Percentiles rank a stretch among this genome's conserved stretches.
These are phyloP conservation scores for Petrocephalus zakoni DNA, from an alignment of 2,113 vertebrate genomes.

Conservation along the genomic window DNA sequence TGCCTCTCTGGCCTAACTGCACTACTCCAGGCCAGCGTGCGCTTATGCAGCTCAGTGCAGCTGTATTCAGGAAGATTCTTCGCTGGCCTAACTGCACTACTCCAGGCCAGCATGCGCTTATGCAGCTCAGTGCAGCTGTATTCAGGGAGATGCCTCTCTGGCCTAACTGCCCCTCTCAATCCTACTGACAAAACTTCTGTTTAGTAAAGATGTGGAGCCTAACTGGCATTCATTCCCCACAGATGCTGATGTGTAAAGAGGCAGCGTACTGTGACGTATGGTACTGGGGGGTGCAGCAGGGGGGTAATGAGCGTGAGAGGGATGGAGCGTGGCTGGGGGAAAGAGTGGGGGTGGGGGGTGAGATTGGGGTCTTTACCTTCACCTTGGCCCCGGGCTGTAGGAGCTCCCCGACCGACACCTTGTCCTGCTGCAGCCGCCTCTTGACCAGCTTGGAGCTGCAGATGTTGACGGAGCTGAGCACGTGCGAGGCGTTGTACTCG, in stretches of 20 bases:
- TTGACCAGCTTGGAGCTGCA: conserved; percentile 96
- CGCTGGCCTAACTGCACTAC: neutral
- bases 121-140: neutral
- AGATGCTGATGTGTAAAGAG: neutral
- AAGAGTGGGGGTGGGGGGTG: neutral
- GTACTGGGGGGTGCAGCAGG: neutral
- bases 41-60: neutral
- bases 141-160: neutral
- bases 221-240: neutral
- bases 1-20: neutral
- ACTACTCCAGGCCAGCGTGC: neutral
- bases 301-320: neutral
- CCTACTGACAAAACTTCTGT: neutral
- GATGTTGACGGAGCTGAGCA: conserved; percentile 85
- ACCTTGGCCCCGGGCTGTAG: conserved; percentile 80
- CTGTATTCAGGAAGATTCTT: neutral
- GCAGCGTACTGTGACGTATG: neutral
- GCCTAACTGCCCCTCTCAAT: neutral
- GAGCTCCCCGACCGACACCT: conserved; percentile 85
- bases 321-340: neutral
- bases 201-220: neutral
- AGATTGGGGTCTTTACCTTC: conserved; percentile 67
- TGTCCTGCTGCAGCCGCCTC: conserved; percentile 90
- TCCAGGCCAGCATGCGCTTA: neutral
- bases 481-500: conserved; percentile 88